Percentiles rank a stretch among this genome's conserved stretches.
phyloP scores from a whole-genome alignment of 2,113 vertebrate species.

The Coptodon bakossiorum region DNA sequence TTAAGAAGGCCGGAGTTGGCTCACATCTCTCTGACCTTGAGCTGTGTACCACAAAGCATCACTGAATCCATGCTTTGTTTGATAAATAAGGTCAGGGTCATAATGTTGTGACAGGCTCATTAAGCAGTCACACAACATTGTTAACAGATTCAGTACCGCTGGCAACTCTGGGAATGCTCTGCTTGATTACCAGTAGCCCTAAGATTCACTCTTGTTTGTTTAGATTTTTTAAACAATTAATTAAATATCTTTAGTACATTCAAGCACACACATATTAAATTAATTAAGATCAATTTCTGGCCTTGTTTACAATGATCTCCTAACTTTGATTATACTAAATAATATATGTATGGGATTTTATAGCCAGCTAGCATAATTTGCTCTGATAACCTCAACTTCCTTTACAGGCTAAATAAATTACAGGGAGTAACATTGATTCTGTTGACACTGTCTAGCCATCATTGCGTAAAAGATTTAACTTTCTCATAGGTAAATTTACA shows the following conservation, averaged over 20 bases:
- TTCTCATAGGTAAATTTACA: neutral
- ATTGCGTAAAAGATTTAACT: neutral
- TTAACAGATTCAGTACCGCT: neutral
- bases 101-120: neutral
- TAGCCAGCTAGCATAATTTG: neutral
- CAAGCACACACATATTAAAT: neutral
- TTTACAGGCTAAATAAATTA: neutral
- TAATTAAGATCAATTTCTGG: neutral
- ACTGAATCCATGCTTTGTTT: neutral
- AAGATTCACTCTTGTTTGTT: neutral
- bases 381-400: neutral
- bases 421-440: neutral
- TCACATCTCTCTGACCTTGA: neutral
- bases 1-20: neutral
- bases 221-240: neutral
- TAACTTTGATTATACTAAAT: neutral
- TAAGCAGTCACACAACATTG: slow-evolving; percentile 7
- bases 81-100: slow-evolving; percentile 9
- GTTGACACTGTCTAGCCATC: neutral
- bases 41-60: neutral
- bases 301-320: neutral
- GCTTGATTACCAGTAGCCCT: neutral
- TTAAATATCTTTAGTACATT: neutral
- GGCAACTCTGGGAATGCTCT: neutral
- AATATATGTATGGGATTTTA: neutral